These are phyloP conservation scores for Callipepla californica DNA, from an alignment of 2,113 vertebrate species.

Conservation along the genomic window DNA sequence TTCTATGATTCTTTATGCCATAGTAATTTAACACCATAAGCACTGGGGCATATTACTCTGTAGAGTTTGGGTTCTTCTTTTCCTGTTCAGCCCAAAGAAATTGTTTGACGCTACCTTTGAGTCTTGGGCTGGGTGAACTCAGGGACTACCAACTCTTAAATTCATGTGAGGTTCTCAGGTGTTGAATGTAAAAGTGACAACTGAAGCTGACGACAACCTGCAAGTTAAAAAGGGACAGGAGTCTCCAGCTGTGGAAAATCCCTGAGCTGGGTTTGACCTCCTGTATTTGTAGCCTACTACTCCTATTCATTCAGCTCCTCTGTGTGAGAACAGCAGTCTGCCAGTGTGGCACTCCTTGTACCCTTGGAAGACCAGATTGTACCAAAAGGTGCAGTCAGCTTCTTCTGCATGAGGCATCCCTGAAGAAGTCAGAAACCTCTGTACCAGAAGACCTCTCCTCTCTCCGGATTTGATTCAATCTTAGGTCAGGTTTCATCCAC, in stretches of 20 bases:
- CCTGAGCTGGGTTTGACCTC: neutral
- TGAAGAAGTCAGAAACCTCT: neutral
- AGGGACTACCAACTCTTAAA: neutral
- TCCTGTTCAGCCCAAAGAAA: neutral
- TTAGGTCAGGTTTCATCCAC: neutral
- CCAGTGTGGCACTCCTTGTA: neutral
- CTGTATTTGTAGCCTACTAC: neutral
- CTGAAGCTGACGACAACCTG: neutral
- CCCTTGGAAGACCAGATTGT: neutral
- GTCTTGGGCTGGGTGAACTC: neutral
- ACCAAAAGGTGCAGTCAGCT: neutral
- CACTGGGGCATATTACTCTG: neutral
- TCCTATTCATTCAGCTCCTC: neutral
- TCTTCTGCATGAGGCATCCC: neutral
- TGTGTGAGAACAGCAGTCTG: neutral
- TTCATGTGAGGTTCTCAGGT: neutral
- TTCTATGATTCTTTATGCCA: neutral
- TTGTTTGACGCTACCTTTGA: neutral
- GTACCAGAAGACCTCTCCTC: too few species aligned
- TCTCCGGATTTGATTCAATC: neutral
- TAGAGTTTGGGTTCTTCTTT: neutral
- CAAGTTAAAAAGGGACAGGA: neutral
- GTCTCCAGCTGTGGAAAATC: neutral
- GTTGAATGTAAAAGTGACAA: neutral
- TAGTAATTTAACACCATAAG: neutral